Conservation (phyloP, 2,797 vertebrate genomes). For the Lophura swinhoii region DNA sequence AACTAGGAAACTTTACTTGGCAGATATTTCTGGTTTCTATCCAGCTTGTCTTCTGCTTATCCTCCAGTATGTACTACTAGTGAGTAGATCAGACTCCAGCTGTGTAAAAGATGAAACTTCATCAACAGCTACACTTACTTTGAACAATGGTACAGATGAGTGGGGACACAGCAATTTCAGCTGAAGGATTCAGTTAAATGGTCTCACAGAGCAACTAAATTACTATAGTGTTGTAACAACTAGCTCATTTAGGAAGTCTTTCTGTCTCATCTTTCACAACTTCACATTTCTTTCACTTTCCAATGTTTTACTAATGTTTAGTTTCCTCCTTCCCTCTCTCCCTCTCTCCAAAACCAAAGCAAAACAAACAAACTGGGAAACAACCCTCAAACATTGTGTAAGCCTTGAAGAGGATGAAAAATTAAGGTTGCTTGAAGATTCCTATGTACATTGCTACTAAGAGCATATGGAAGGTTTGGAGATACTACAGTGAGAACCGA, state of each 20-base stretch:
- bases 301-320: not conserved
- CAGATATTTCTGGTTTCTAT: not conserved
- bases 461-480: not conserved
- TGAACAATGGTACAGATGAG: not conserved
- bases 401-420: not conserved
- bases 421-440: not conserved
- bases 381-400: not conserved
- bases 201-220: not conserved
- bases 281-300: not conserved
- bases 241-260: not conserved
- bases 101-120: not conserved
- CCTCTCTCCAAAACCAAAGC: not conserved
- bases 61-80: not conserved
- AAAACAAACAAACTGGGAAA: not conserved
- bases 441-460: not conserved
- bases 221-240: not conserved
- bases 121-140: not conserved
- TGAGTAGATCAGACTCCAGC: not conserved
- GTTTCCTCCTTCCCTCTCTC: not conserved
- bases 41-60: not conserved
- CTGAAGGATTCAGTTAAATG: slow-evolving; percentile 1
- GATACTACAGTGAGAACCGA: not conserved
- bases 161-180: not conserved
- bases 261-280: not conserved
- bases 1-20: not conserved